Evolutionary conservation across 1,140 invertebrate genomes (phyloP).

Genomic region (Diabrotica undecimpunctata): DNA sequence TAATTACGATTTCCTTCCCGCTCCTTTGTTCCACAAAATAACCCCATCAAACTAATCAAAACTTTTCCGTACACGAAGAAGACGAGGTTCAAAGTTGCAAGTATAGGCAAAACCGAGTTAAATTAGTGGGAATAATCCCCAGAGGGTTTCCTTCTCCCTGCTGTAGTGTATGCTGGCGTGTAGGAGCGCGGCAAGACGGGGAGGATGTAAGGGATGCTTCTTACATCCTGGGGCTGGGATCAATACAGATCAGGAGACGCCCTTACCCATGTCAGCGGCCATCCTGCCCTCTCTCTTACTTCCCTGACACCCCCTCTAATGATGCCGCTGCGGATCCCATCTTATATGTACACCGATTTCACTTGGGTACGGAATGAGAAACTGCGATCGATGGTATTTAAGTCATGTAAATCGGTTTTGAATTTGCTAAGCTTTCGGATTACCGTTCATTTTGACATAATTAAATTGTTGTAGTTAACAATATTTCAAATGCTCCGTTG

Average conservation of each 20-base stretch:
- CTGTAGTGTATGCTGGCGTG: not conserved
- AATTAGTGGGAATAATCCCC: slow-evolving; percentile 33
- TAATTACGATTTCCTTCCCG: not conserved
- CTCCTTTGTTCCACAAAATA: slow-evolving; percentile 1
- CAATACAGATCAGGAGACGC: slow-evolving; percentile 48
- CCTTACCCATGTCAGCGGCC: slow-evolving; percentile 47
- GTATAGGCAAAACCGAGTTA: slow-evolving; percentile 33
- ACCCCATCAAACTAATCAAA: slow-evolving; percentile 12
- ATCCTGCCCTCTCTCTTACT: slow-evolving; percentile 38
- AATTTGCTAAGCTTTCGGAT: too few relatives aligned
- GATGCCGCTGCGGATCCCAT: slow-evolving; percentile 18
- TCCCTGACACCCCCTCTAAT: slow-evolving; percentile 23
- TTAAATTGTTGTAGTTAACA: too few relatives aligned
- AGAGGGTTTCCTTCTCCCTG: slow-evolving; percentile 22
- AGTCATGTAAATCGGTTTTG: too few relatives aligned
- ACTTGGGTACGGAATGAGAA: not conserved
- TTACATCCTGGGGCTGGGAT: slow-evolving; percentile 46
- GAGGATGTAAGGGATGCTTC: slow-evolving; percentile 47
- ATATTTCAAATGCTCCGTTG: too few relatives aligned
- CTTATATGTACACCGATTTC: slow-evolving; percentile 23
- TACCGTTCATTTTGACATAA: too few relatives aligned
- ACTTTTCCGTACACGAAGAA: slow-evolving; percentile 4
- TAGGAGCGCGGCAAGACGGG: slow-evolving; percentile 24
- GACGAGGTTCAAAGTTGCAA: slow-evolving; percentile 27
- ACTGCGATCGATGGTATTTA: slow-evolving; percentile 7